Evolutionary conservation across 2,888 invertebrate genomes (phyloP), one percentile per base, ranked within the genome.

Genomic region (Aproaerema taeniolella): DNA sequence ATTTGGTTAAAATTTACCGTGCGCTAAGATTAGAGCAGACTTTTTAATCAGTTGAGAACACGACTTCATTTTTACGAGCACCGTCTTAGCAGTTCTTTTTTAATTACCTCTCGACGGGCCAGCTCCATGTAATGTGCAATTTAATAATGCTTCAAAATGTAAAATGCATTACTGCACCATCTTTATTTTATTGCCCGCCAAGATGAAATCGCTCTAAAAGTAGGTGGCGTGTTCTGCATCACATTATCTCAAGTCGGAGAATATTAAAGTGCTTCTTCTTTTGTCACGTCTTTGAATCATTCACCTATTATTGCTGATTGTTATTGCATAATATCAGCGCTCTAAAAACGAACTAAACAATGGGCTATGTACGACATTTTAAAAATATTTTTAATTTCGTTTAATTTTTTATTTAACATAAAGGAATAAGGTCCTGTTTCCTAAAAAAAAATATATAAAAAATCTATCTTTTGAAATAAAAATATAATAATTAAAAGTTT

Each of bases 131-230:
- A 82, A 79, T 82, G 74, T 70, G 77, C 73, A 71, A 75, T 81
- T 83, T 82, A 82, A 85, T 79, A 81, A 82, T 76, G 72, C 79
- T 79, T 80, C 73, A 82, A 81, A 80, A 81, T 80, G 79, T 82
- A 70, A 80, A 80, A 78, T 78, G 81, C 80, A 83, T 79, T 80
- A 78, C 70, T 78, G 79, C 80, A 75, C 67, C 72, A 75, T 77
- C 73, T 80, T 79, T 71, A 71, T 74, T 77, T 78, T 70, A 78
- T 63, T 66, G 66, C 63, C 61, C 46, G 54, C 55, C 55, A 55
- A 64, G 59, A 68, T 66, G 63, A 64, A 66, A 70, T 66, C 62
- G 54, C 53, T 50, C 50, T 48, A 47, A 41, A 46, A 58, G 47
- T 50, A 48, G 43, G 49, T 47, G 49, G 46, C 51, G 52, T 55